Evolutionary conservation across 2,797 vertebrate species (phyloP).

Genomic region (Lerista edwardsae): DNA sequence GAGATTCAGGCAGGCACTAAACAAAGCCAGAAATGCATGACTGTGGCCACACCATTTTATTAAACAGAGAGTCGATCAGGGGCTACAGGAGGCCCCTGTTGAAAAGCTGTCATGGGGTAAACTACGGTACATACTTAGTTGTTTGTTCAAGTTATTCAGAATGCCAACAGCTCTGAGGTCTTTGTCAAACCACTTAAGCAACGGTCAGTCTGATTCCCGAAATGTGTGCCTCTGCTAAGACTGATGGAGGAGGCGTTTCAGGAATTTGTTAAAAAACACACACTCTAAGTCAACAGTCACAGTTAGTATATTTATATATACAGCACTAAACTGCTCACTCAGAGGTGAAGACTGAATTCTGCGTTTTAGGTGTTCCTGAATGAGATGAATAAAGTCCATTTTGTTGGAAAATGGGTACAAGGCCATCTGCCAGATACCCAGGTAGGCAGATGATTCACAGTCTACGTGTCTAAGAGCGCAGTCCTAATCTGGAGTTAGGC

Average conservation of each 20-base stretch:
- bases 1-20: rapidly evolving
- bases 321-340: too few species aligned
- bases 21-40: neutral
- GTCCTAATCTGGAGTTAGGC: too few species aligned
- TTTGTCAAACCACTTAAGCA: slow-evolving; percentile 71
- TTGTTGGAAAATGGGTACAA: neutral
- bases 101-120: slow-evolving; percentile 39
- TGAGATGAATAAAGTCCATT: too few species aligned
- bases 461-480: too few species aligned
- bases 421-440: too few species aligned
- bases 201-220: slow-evolving; percentile 64
- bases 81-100: slow-evolving; percentile 29
- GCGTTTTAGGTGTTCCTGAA: neutral
- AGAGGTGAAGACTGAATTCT: neutral
- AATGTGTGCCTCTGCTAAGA: slow-evolving; percentile 37
- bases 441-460: too few species aligned
- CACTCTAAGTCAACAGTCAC: slow-evolving; percentile 36
- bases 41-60: slow-evolving; percentile 27
- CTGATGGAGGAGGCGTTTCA: slow-evolving; percentile 46
- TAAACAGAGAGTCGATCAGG: slow-evolving; percentile 43
- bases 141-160: slow-evolving; percentile 64
- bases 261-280: slow-evolving; percentile 56
- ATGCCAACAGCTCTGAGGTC: slow-evolving; percentile 43
- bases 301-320: slow-evolving; percentile 27
- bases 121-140: slow-evolving; percentile 51